Base-by-base conservation (phyloP, 2,113 vertebrate species). In the Calyptomena viridis region DNA sequence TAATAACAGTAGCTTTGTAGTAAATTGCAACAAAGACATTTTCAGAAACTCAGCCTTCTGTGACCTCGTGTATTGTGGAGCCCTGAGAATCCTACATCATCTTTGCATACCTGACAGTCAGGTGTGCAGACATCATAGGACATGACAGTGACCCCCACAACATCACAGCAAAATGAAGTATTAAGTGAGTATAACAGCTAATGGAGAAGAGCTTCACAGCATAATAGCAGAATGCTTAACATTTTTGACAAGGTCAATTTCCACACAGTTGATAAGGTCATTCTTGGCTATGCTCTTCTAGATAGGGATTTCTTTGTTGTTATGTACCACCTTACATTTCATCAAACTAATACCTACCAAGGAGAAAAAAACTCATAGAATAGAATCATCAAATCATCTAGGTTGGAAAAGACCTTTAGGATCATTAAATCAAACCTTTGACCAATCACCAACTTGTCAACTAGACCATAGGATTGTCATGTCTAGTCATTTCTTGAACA, bases 161-260 rank as follows among this genome's bases (percentile, higher is more conserved):
- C 6, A 56, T 4, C 58, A 58, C 9, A 79, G 28, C 5, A 80
- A 76, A 71, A 83, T 49, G 5, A 87, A 84, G 46, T 64, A n/a
- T 42, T 90, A 82, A 75, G 86, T 74, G 14, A 60, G 52, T 87
- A 21, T 25, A 87, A 72, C 14, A 72, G 9, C 12, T 95, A 76
- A 64, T 42, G 31, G 23, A 74, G 47, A 93, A 73, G 35, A 64
- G 9, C 8, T 12, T 72, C n/a, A 50, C 31, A 73, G 76, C 39
- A 63, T 76, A 86, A 90, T 37, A 24, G 37, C 28, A 28, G 14
- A 87, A 89, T 14, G 10, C 6, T 72, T 93, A 92, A 78, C 12
- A 9, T n/a, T 35, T 76, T 83, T 86, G 77, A 85, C 87, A 92
- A 89, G 56, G 46, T 94, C 13, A n/a, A n/a, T n/a, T 93, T 87